Evolutionary conservation across 2,113 vertebrate genomes (phyloP).

Genomic region (Labrus mixtus): DNA sequence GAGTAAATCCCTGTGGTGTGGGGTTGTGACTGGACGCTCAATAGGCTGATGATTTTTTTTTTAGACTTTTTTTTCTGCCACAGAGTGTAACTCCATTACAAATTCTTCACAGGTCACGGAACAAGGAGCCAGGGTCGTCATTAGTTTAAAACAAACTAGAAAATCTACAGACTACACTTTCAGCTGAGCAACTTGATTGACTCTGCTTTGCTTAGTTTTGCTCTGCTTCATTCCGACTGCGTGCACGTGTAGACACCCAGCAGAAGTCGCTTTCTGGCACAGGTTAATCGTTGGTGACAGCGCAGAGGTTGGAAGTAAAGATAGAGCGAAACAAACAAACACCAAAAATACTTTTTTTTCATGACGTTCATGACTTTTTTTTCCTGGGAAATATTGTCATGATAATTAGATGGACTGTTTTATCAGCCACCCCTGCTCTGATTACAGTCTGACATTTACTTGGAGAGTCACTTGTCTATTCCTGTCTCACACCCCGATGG

Average conservation of each 20-base stretch:
- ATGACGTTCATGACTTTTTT: constrained; percentile 36
- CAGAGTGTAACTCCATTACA: constrained; percentile 17
- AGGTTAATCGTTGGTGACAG: constrained; percentile 42
- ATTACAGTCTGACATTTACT: constrained; percentile 67
- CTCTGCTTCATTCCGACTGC: not conserved
- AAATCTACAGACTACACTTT: constrained; percentile 1
- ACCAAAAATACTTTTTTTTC: constrained; percentile 43
- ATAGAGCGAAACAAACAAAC: constrained; percentile 24
- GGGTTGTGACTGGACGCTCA: constrained; percentile 51
- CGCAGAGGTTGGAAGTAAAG: constrained; percentile 25
- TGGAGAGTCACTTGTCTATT: constrained; percentile 67
- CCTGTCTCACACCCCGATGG: constrained; percentile 54
- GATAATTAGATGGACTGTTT: constrained; percentile 61
- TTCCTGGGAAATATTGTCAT: constrained; percentile 44
- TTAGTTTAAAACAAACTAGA: constrained; percentile 24
- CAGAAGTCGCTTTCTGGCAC: constrained; percentile 10
- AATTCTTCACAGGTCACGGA: constrained; percentile 38
- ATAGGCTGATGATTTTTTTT: constrained; percentile 32
- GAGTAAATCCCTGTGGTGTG: constrained; percentile 41
- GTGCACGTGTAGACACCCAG: not conserved
- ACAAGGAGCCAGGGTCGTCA: not conserved
- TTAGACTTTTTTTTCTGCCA: not conserved
- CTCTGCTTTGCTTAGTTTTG: not conserved
- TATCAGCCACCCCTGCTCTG: constrained; percentile 50
- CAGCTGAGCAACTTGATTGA: constrained; percentile 15